Evolutionary conservation across 2,113 vertebrate genomes (phyloP).

Genomic region (Coryphaenoides rupestris): DNA sequence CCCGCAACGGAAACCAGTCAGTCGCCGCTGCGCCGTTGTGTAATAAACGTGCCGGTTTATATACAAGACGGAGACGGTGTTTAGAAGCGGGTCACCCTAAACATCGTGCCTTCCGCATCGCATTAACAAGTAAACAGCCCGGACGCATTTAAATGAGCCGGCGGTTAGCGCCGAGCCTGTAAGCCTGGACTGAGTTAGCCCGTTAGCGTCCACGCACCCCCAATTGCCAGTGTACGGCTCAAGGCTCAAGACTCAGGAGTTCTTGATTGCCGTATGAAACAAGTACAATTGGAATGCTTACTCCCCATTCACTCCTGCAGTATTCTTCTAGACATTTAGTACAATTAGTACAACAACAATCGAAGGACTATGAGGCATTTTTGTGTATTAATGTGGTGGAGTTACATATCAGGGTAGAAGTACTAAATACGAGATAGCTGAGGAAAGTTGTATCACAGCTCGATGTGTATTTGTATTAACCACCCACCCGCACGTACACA

Average conservation of each 20-base stretch:
- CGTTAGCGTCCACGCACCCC: constrained; percentile 13
- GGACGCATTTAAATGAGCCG: constrained; percentile 63
- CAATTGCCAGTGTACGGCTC: no score
- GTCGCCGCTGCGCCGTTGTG: constrained; percentile 53
- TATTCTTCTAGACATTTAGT: no score
- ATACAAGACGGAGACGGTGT: constrained; percentile 60
- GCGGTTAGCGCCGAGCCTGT: constrained; percentile 25
- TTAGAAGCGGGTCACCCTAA: constrained; percentile 57
- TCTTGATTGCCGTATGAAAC: no score
- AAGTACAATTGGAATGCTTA: no score
- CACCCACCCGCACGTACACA: constrained; percentile 45
- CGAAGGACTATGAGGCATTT: no score
- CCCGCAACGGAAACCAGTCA: constrained; percentile 51
- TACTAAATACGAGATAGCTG: no score
- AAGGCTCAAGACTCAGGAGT: no score
- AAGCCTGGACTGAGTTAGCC: constrained; percentile 44
- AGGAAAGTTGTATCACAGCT: no score
- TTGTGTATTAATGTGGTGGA: no score
- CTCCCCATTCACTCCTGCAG: no score
- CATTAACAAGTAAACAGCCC: constrained; percentile 66
- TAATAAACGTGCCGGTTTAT: constrained; percentile 69
- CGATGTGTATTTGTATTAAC: constrained; percentile 11
- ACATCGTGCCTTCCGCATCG: constrained; percentile 65
- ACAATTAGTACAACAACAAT: no score
- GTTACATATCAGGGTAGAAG: no score